Evolutionary conservation across 2,113 vertebrate species (phyloP), one percentile per base, ranked within the genome.

Genomic region (Chaetodon auriga): DNA sequence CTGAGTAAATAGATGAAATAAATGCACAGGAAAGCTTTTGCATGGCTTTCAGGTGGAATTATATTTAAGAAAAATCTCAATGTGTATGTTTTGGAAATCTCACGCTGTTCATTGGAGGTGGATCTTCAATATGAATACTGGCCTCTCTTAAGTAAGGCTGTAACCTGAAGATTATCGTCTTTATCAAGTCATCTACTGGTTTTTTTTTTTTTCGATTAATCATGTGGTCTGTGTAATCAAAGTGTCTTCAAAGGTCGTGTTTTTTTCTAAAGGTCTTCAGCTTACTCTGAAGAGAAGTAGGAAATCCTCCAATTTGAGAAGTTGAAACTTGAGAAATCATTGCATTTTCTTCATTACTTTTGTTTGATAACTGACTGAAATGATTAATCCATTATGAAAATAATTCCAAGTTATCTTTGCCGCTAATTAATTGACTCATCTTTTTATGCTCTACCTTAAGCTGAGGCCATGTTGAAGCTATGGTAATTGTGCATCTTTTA

Each of bases 21-120:
- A 55, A 62, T 19, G 23, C 30, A 57, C 41, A 7, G 4, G n/a
- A 65, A 75, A 58, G 48, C 15, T 11, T 18, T 21, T 68, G 38
- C 16, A 16, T 80, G 49, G 18, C 23, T 75, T 84, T 62, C 25
- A 76, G 14, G 35, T 36, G 69, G 1, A 2, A 62, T 38, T 25
- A 38, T 18, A 61, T n/a, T 30, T 30, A 2, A 58, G 4, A 15
- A 7, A 43, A 25, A 60, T 53, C 5, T 57, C 30, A 30, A 30
- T 48, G 1, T 46, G 38, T 64, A 21, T 0, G 6, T 48, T 69
- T 48, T 68, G 1, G 5, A 69, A 30, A 46, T 57, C n/a, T 49
- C 1, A 9, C 30, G 23, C 21, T 49, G 38, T 58, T 79, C 23
- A 25, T 55, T 51, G 30, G 45, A 18, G 5, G 13, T 61, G 53